Base-by-base conservation (phyloP, 2,797 vertebrate species). In the Forpus xanthops region DNA sequence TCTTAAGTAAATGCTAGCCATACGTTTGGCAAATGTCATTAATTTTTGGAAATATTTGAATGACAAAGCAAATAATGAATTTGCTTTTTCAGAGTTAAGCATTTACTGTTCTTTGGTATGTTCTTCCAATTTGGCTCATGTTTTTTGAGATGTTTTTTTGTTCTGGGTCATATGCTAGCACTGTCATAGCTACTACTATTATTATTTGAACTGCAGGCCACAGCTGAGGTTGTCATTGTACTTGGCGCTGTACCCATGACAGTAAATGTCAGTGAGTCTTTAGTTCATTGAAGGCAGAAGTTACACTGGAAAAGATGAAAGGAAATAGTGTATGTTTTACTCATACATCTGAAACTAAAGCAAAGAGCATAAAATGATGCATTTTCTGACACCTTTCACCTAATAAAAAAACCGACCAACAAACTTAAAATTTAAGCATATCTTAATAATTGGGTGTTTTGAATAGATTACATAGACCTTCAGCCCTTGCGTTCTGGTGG, bases 201-300 rank as follows among this genome's bases (percentile, higher is more conserved):
- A 86, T 90, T 93, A 88, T 73, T 91, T 91, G 58, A 87, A 93
- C 70, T 44, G 67, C 28, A 78, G 73, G 55, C 52, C 76, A 49
- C 45, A 79, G 73, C 50, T 92, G 91, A 96, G 76, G 86, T 92
- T 70, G 70, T 65, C 70, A 52, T 73, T 11, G 39, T 81, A 37
- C 58, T 93, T 93, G 76, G 66, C 0, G 0, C 53, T 83, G 10
- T 82, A 31, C 12, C 84, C 12, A 2, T 30, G 81, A 71, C 49
- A 95, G 58, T 68, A 93, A 96, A 92, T 78, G 82, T 89, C 89
- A 93, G 53, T 7, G 6, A 89, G 56, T 42, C 56, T 84, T 93
- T 72, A 56, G 58, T 50, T 93, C 85, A 76, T 47, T 91, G 85
- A 92, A 88, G 39, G 24, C 67, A 92, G 58, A 72, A 76, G 17